Evolutionary conservation across 2,888 invertebrate species (phyloP).

Genomic region (Elmis aenea): DNA sequence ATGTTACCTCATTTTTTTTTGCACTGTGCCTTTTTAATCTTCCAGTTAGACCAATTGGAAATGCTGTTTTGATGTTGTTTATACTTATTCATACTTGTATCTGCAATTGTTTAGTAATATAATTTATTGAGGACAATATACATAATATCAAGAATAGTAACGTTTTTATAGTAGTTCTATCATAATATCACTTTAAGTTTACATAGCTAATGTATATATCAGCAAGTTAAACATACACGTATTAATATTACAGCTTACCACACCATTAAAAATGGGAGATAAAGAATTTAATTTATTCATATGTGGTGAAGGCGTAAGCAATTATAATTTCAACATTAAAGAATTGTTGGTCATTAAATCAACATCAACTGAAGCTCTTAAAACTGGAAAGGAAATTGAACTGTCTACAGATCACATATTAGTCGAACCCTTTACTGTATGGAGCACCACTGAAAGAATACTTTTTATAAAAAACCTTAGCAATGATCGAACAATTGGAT

Average conservation of each 20-base stretch:
- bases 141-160: no score
- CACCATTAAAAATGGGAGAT: slow-evolving; percentile 19
- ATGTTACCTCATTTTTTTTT: no score
- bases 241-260: slow-evolving; percentile 14
- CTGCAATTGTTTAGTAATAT: no score
- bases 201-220: no score
- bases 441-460: slow-evolving; percentile 36
- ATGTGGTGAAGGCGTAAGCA: slow-evolving; percentile 9
- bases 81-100: no score
- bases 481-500: slow-evolving; percentile 37
- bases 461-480: slow-evolving; percentile 44
- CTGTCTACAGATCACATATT: slow-evolving; percentile 41
- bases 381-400: slow-evolving; percentile 26
- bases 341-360: neutral
- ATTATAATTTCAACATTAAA: neutral
- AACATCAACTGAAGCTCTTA: neutral
- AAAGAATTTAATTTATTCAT: slow-evolving; percentile 7
- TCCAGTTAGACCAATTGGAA: no score
- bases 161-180: no score
- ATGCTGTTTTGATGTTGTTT: no score
- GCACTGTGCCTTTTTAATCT: no score
- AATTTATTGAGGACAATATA: no score
- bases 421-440: slow-evolving; percentile 35
- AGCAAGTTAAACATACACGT: no score
- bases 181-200: no score